These are phyloP conservation scores for Cyclina sinensis DNA, from an alignment of 1,140 invertebrate species.

Conservation along the genomic window DNA sequence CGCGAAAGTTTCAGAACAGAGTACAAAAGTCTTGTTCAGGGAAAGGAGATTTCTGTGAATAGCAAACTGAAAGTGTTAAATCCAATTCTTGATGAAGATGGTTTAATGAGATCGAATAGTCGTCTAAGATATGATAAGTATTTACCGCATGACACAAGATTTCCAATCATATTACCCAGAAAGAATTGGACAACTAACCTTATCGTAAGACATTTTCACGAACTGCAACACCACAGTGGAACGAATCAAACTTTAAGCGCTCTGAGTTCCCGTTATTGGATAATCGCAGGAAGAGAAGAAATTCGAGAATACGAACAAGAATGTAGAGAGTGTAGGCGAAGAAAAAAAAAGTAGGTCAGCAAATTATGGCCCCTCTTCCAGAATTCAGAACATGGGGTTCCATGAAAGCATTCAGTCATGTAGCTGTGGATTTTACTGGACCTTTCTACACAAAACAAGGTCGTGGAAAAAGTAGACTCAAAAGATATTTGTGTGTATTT, in stretches of 20 bases:
- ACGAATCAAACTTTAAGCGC: neutral
- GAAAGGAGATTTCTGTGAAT: neutral
- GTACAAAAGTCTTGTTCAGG: neutral
- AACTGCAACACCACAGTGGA: neutral
- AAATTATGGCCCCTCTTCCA: slow-evolving; percentile 1
- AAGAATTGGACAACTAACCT: neutral
- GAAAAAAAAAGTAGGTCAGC: neutral
- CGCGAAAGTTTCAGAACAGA: neutral
- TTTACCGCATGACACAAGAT: neutral
- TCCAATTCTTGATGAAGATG: neutral
- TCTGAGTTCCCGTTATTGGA: slow-evolving; percentile 24
- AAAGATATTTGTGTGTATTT: slow-evolving; percentile 33
- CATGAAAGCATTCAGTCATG: neutral
- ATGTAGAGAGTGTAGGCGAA: neutral
- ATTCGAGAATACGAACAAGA: slow-evolving; percentile 4
- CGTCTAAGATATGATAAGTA: slow-evolving; percentile 24
- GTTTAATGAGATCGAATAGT: neutral
- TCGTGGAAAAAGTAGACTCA: slow-evolving; percentile 3
- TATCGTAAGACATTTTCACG: slow-evolving; percentile 19
- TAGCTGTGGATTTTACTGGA: neutral
- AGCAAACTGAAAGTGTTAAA: slow-evolving; percentile 21
- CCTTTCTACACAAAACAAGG: no score
- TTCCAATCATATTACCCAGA: neutral
- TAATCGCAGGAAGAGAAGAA: neutral
- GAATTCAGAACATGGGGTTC: neutral